Evolutionary conservation across 2,888 invertebrate species (phyloP), one percentile per base, ranked within the genome.

Genomic region (Yponomeuta malinellus): DNA sequence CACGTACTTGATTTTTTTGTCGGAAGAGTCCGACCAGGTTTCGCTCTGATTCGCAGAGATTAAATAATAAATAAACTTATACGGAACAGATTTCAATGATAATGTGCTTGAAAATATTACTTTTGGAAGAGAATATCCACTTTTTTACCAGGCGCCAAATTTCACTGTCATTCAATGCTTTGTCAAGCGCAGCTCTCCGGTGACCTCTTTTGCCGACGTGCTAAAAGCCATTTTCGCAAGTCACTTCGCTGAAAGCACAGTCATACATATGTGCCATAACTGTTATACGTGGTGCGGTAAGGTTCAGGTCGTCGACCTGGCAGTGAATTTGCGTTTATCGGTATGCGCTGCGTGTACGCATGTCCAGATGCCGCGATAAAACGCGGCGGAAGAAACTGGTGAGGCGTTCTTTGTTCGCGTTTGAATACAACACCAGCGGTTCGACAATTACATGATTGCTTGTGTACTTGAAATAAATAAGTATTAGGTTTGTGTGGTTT

Each of bases 301-400:
- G 52, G 15, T 59, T 59, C 52, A 59, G 15, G 52, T 59, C 52
- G 15, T 59, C 52, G 52, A 59, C 52, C 52, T 59, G 52, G 43
- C 37, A 64, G 64, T 43, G 70, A 63, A 70, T 70, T 70, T 63
- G 23, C 64, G 48, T 64, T 63, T 48, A 64, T 70, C 64, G 64
- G 70, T 48, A 69, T 69, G 59, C 52, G 29, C 9, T n/a, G 59
- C 37, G 67, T 43, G 37, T 67, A 37, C 67, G 37, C 33, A 37
- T 6, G 67, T 5, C 5, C 3, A 67, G 37, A 67, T 67, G 29
- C 43, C 33, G 67, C 67, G 37, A 67, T 67, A 67, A 43, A n/a
- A 64, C 52, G 64, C 64, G 64, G 64, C 10, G 10, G 64, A 29
- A 64, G 64, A 31, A 64, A 23, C 2, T n/a, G 10, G n/a, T n/a